A percentile compares a stretch with the other conserved stretches of the same genome.
phyloP scores from a whole-genome alignment of 1,140 invertebrate genomes.

The Diachasmimorpha longicaudata region DNA sequence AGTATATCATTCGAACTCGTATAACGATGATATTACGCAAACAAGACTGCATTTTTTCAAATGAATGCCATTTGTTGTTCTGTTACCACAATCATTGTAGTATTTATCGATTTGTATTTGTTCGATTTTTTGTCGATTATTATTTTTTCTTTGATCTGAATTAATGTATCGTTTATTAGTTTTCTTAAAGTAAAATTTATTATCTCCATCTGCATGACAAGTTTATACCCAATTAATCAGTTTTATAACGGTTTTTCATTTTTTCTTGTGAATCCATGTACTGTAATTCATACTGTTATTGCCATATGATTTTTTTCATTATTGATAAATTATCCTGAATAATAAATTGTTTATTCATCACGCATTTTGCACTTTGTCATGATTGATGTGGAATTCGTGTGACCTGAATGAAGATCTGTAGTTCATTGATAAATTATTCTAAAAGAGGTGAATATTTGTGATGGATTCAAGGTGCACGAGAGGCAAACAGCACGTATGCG shows the following conservation, averaged over 20 bases:
- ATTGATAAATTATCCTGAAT: no score
- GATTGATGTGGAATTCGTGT: no score
- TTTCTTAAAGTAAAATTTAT: neutral
- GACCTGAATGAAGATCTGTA: neutral
- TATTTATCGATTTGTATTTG: neutral
- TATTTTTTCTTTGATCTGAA: neutral
- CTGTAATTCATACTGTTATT: no score
- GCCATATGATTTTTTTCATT: no score
- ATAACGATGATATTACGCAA: constrained; percentile 12
- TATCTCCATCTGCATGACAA: constrained; percentile 2
- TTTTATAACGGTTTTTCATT: constrained; percentile 3
- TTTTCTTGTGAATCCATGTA: neutral
- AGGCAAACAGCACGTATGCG: constrained; percentile 91
- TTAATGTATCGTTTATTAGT: constrained; percentile 2
- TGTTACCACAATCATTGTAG: neutral
- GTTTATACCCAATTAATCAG: neutral
- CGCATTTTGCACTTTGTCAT: no score
- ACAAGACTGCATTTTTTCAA: constrained; percentile 7
- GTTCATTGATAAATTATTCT: neutral
- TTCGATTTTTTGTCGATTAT: neutral
- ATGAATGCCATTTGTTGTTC: neutral
- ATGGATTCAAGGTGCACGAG: constrained; percentile 80
- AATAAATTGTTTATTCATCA: neutral
- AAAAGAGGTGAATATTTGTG: constrained; percentile 32
- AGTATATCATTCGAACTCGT: constrained; percentile 9